Evolutionary conservation across 2,113 vertebrate genomes (phyloP), one percentile per base, ranked within the genome.

Genomic region (Morone chrysops): DNA sequence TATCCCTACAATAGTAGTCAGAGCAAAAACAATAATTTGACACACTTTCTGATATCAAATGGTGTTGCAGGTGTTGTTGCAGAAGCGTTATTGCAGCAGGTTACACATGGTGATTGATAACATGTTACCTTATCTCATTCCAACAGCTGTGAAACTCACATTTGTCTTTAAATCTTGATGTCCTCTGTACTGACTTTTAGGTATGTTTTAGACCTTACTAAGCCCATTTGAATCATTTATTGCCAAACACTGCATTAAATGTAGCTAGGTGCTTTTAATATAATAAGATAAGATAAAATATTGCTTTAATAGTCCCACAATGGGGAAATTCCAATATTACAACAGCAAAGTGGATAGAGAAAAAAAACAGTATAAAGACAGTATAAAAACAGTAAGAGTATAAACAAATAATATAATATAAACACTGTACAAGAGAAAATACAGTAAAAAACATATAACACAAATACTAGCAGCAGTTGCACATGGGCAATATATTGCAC

Each of bases 171-270:
- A 13, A 53, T 66, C 70, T 54, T 2, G 4, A 6, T 79, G 59
- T 82, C 54, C 47, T 56, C 41, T 8, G 48, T 10, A 59, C 18
- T 66, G n/a, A 73, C 57, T 69, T 73, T 73, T 31, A 31, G 31
- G 18, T 51, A 63, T 43, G 22, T 70, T 48, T 50, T 5, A 54
- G 12, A 60, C 22, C n/a, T 63, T 78, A 11, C 18, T 47, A 53
- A 53, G 60, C 22, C 20, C 60, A 48, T 8, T 61, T 65, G 14
- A 61, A 74, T 78, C 5, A 75, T 75, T 38, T 22, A 74, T 60
- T 48, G 10, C 36, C 20, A 60, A 9, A 10, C 20, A 0, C 10
- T 50, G 13, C 0, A 84, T 75, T 41, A 38, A 54, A 66, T 20
- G 12, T 47, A 54, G 31, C 17, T 41, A 75, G 50, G 38, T 62